A percentile compares a stretch with the other conserved stretches of the same genome.
Evolutionary conservation across 2,113 vertebrate genomes (phyloP).

Genomic region (Ellobius talpinus): DNA sequence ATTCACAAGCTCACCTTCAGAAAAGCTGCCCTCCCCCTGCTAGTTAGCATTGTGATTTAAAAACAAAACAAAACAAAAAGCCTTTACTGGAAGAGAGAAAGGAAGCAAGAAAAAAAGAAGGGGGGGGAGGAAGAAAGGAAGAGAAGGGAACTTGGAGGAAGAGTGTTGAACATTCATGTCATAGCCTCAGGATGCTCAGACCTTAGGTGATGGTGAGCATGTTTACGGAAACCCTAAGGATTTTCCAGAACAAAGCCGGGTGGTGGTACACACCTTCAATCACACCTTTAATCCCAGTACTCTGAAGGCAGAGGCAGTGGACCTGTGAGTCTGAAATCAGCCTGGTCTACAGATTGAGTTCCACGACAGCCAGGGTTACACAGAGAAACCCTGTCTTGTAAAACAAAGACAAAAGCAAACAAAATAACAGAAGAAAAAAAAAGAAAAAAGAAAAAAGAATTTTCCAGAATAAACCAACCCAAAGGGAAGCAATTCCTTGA

Average conservation of each 20-base stretch:
- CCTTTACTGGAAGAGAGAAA: neutral
- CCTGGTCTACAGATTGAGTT: neutral
- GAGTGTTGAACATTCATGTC: neutral
- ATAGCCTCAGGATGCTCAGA: neutral
- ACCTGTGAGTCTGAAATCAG: neutral
- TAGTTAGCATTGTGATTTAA: neutral
- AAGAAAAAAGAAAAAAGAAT: too few relatives aligned
- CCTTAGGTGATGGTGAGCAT: rapidly evolving
- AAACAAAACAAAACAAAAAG: too few relatives aligned
- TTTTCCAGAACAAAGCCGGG: neutral
- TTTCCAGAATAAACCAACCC: neutral
- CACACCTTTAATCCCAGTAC: neutral
- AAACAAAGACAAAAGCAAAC: neutral
- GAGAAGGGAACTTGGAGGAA: neutral
- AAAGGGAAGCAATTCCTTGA: neutral
- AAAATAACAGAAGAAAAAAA: neutral
- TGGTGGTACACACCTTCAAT: neutral
- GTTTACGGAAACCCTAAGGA: neutral
- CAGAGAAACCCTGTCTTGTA: neutral
- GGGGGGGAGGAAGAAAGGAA: neutral
- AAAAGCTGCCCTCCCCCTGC: neutral
- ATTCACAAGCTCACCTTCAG: neutral
- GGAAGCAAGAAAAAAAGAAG: neutral
- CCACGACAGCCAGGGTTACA: neutral
- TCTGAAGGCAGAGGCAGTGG: neutral